These are phyloP conservation scores for Muscicapa striata DNA, from an alignment of 2,797 vertebrate genomes.

Conservation along the genomic window DNA sequence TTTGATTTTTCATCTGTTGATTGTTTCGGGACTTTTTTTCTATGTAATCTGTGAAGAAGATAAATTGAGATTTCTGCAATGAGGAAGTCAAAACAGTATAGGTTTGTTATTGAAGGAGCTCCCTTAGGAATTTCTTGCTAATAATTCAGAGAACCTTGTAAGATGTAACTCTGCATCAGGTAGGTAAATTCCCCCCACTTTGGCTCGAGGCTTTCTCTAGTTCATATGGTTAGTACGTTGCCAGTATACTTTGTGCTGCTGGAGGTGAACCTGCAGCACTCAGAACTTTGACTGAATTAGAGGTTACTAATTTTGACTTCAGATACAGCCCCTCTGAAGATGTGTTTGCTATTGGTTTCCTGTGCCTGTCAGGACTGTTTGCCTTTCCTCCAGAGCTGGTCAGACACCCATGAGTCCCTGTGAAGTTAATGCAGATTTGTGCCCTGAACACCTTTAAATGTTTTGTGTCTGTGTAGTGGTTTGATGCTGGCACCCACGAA, in stretches of 20 bases:
- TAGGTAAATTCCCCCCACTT: neutral
- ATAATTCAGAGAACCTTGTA: neutral
- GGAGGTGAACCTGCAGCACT: neutral
- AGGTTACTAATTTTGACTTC: neutral
- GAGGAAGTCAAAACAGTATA: neutral
- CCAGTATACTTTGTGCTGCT: neutral
- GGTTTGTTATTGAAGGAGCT: neutral
- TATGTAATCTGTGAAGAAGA: neutral
- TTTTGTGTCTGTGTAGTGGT: neutral
- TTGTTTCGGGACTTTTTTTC: neutral
- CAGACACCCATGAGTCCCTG: neutral
- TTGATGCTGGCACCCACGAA: neutral
- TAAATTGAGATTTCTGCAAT: neutral
- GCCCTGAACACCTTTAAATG: neutral
- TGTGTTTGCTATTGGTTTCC: neutral
- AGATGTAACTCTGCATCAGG: neutral
- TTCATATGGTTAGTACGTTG: neutral
- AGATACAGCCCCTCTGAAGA: neutral
- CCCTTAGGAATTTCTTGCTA: neutral
- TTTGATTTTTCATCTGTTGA: neutral
- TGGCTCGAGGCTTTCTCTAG: neutral
- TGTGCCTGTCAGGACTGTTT: neutral
- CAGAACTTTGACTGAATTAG: fast-evolving
- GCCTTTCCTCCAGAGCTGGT: neutral
- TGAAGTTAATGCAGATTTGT: neutral